Base-by-base conservation (phyloP, 2,888 invertebrate species). In the Idaea biselata region DNA sequence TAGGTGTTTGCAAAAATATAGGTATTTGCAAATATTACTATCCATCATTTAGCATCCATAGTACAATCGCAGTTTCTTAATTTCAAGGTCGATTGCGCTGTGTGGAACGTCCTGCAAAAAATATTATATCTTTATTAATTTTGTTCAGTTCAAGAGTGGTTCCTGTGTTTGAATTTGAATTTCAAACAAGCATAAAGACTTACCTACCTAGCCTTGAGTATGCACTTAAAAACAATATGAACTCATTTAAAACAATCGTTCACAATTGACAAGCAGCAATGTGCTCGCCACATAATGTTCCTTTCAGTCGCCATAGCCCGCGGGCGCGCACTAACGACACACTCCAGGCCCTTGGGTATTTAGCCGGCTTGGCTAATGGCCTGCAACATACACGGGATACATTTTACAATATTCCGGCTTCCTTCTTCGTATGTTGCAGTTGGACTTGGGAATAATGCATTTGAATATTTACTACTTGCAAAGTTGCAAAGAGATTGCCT, bases 271-370 rank as follows among this genome's bases (percentile, higher is more conserved):
- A 56, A 18, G 14, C 17, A 18, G 56, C 56, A 18, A 56, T 56
- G 59, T 61, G 44, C 60, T 58, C 53, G 55, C n/a, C 54, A 60
- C 58, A 59, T 61, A 25, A 58, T 33, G 18, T 54, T 55, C 59
- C 59, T 61, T 58, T 61, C 61, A 33, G 32, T 11, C 33, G 56
- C 71, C 63, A 63, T 61, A 67, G 80, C 82, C 76, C 60, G 68
- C 60, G 75, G 83, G 78, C 69, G 64, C 71, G 76, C 73, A 73
- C 80, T 84, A 83, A 84, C 83, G 83, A 83, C 79, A 70, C 67
- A 68, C 63, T 63, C 68, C 73, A 55, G 55, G 17, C 7, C 55
- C 55, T 44, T 44, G 44, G 44, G 44, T 44, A 44, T 44, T 44
- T 44, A 44, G 44, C 11, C 14, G 44, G 44, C 44, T 44, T 11